These are phyloP conservation scores for Naso thynnoides DNA, from an alignment of 2,797 vertebrate species.

Conservation along the genomic window DNA sequence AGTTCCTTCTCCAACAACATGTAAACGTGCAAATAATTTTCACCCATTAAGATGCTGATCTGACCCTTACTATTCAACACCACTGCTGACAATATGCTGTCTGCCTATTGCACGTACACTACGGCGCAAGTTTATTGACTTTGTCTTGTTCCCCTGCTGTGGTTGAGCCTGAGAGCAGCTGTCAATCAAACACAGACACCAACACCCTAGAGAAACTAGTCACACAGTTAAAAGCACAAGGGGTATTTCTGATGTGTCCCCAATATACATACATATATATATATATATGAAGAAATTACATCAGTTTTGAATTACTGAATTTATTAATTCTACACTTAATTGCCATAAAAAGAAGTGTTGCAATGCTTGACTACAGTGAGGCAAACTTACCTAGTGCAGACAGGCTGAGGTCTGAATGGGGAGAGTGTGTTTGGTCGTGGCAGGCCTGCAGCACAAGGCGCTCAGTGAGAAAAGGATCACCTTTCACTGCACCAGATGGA, in stretches of 20 bases:
- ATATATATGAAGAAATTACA: too few species aligned
- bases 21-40: not conserved
- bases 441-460: constrained; percentile 45
- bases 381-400: not conserved
- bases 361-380: not conserved
- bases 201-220: not conserved
- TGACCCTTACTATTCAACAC: not conserved
- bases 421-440: constrained; percentile 42
- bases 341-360: not conserved
- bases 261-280: too few species aligned
- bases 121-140: not conserved
- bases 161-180: not conserved
- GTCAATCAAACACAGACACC: not conserved
- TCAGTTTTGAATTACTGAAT: too few species aligned
- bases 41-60: not conserved
- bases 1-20: not conserved
- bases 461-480: constrained; percentile 49
- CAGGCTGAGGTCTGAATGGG: constrained; percentile 60
- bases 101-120: not conserved
- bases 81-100: not conserved
- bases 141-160: not conserved
- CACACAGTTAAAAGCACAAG: not conserved
- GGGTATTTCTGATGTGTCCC: not conserved
- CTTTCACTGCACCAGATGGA: constrained; percentile 53
- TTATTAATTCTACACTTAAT: not conserved